Evolutionary conservation across 2,113 vertebrate species (phyloP), one percentile per base, ranked within the genome.

Genomic region (Microtus richardsoni): DNA sequence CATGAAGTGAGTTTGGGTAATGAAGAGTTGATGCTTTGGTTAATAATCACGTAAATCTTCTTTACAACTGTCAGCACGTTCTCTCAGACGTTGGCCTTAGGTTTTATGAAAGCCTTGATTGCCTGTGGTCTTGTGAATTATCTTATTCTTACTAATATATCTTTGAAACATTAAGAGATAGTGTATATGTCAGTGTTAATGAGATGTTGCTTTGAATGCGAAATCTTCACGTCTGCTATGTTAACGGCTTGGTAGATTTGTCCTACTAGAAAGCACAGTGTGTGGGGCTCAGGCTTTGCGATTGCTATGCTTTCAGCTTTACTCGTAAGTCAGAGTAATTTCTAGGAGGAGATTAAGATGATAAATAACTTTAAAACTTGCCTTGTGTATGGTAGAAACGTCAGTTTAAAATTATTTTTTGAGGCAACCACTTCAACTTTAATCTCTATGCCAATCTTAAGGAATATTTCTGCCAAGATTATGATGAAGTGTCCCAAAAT

Each of bases 331-430:
- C 85, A 70, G 28, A 74, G 88, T 91, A 54, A 79, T 93, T 96
- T 97, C 83, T 83, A 71, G 91, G 83, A 86, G 4, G n/a, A 68
- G 49, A 91, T 89, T 96, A 93, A 97, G 96, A 89, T 97, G 89
- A 94, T 77, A 96, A 96, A 93, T 91, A 95, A 68, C 54, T 92
- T 75, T 49, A 86, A 91, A 87, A 16, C 36, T 87, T 96, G 73
- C 83, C 96, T 95, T 87, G 33, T 89, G 10, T 87, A 64, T 82
- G 44, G 58, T 85, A 49, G 83, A 97, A 93, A 95, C 73, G 79
- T 96, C 90, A 86, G 3, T 12, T 97, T 89, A 97, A 96, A 96
- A 94, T 96, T 92, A 79, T 66, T 95, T 44, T 64, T 82, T 78
- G 1, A 3, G 52, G 4, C 14, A 95, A 39, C 47, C 7, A 87